Base-by-base conservation (phyloP, 2,797 vertebrate species). In the Pipistrellus pipistrellus region DNA sequence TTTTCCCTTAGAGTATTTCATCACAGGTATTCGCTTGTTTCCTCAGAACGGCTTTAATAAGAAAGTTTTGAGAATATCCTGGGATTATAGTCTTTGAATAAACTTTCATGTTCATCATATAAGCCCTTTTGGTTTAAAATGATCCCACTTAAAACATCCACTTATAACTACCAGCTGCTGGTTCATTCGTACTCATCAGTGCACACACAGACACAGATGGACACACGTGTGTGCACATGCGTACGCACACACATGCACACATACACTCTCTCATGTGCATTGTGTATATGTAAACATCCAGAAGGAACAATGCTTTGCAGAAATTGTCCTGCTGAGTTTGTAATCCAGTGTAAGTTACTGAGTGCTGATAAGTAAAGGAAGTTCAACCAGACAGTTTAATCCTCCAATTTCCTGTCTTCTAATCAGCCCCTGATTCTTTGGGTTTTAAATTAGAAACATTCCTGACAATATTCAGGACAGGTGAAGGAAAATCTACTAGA, bases 321-420 rank as follows among this genome's bases (percentile, higher is more conserved):
- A 98, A 97, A 97, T 90, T 94, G 97, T 98, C 96, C 97, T 96
- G 96, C 97, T 96, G 98, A 97, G 94, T 98, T 98, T 97, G 96
- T 98, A 98, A 98, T 98, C 97, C 98, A 96, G 97, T 98, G 97
- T 97, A 97, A 98, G 97, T 98, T 98, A 98, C 98, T 84, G 95
- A 96, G 98, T 95, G 98, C 97, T 98, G 98, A 97, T 98, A 98
- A 98, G 98, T 98, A 98, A 98, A 99, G 99, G 99, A 99, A 99
- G 99, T 99, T 99, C 99, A 99, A 99, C 98, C 99, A 99, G 99
- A 99, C 99, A 99, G 98, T 98, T 99, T 99, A 99, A 99, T 99
- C 99, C 99, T 98, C 99, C 99, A 99, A 99, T 99, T 99, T 99
- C 99, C 99, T 99, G 99, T 98, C 98, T 98, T 99, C 99, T 99